Evolutionary conservation across 2,888 invertebrate species (phyloP).

Genomic region (Willowsia nigromaculata): DNA sequence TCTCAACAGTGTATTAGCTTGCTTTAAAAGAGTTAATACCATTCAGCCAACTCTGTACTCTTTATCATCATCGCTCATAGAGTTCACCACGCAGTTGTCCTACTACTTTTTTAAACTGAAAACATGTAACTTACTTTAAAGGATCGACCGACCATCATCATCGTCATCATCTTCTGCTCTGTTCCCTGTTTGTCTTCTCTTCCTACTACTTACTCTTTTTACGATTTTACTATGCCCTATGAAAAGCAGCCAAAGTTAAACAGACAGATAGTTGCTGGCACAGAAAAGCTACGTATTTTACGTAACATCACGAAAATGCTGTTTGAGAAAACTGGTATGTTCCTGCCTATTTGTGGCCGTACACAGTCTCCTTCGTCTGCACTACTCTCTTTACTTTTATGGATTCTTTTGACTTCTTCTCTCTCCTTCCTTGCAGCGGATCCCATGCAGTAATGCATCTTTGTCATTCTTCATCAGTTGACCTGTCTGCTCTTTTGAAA

Average conservation of each 20-base stretch:
- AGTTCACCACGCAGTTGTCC: background rate
- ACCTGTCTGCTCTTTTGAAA: slow-evolving; percentile 71
- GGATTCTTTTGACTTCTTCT: slow-evolving; percentile 55
- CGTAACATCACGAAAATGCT: background rate
- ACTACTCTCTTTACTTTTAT: slow-evolving; percentile 41
- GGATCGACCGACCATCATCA: background rate
- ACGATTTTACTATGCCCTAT: background rate
- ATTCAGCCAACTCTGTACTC: background rate
- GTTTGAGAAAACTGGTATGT: slow-evolving; percentile 10
- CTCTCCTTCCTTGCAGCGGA: slow-evolving; percentile 27
- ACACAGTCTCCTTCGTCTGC: slow-evolving; percentile 9
- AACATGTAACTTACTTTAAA: slow-evolving; percentile 1
- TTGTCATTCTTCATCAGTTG: slow-evolving; percentile 73
- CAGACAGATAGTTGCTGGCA: background rate
- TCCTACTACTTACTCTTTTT: background rate
- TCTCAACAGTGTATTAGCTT: background rate
- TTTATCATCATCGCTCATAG: background rate
- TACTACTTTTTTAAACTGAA: slow-evolving; percentile 4
- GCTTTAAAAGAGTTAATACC: background rate
- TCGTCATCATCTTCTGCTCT: background rate
- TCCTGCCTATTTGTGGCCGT: slow-evolving; percentile 31
- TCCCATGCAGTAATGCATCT: slow-evolving; percentile 70
- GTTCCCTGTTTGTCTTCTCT: slow-evolving; percentile 1
- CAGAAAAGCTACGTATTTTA: background rate
- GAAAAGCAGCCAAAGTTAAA: slow-evolving; percentile 5